Evolutionary conservation across 2,113 vertebrate genomes (phyloP), one percentile per base, ranked within the genome.

Genomic region (Tenebrosternarchus preto): DNA sequence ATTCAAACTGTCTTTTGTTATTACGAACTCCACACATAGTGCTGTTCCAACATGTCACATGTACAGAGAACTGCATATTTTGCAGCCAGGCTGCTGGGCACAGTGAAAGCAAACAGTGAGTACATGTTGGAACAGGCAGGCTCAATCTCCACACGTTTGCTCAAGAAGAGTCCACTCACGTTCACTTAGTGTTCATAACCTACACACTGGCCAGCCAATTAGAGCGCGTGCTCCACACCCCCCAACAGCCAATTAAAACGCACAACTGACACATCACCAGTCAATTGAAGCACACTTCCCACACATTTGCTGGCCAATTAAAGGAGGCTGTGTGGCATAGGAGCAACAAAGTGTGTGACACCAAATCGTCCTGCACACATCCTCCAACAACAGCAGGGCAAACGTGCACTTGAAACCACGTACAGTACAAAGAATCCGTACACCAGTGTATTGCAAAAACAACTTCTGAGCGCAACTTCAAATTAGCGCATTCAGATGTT

Each of bases 261-360:
- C 78, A 76, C 50, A 46, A 59, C 27, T 80, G 59, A 73, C 69
- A 77, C 33, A n/a, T 80, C 39, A 24, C 46, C 31, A 19, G 33
- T 71, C 82, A 77, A 73, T 80, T 76, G 50, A 55, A 76, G 64
- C 70, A 75, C 16, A 56, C 59, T 29, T 50, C 22, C 66, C 67
- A 59, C 46, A 70, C 31, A 69, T 59, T 69, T n/a, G 50, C 43
- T 75, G 24, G 67, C 63, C 77, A 80, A 79, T 83, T 78, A 77
- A 82, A 64, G 64, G 24, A 50, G 43, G 9, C 15, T 31, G 19
- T 66, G 63, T 33, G 63, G 16, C 5, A 46, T 8, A 0, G 31
- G 1, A 24, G 22, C 31, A 55, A 15, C 55, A 39, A 31, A 70
- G 20, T 24, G 53, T 25, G 6, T 25, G 50, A 69, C 22, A 22